Base-by-base conservation (phyloP, 1,140 invertebrate species). In the Sinonovacula constricta region DNA sequence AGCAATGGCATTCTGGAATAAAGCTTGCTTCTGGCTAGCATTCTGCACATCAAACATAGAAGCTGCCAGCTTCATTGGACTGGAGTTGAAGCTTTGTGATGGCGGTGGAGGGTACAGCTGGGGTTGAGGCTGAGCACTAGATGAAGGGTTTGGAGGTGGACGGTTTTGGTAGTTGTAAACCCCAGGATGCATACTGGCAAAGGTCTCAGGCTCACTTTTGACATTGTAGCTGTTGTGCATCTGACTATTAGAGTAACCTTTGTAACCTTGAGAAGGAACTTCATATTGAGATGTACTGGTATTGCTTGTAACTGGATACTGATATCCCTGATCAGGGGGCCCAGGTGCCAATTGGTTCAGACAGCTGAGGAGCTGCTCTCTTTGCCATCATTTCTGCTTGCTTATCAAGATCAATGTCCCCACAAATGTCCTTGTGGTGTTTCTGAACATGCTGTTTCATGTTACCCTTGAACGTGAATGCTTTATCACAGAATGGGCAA, bases 361-460 rank as follows among this genome's bases (percentile, higher is more conserved):
- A 39, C 30, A 33, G 15, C 14, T 54, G 3, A 54, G 53, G 10
- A 30, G 26, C 36, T 51, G 22, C n/a, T 76, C 63, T 65, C 18
- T 65, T 33, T 14, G 28, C 5, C 28, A 65, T 65, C 3, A 28
- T 28, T 7, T 70, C 30, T 39, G 18, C 5, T 12, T 57, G 68
- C 15, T n/a, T 54, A 0, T 59, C 68, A 26, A 28, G n/a, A 28
- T 22, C 33, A 26, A 12, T 51, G 24, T 15, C 69, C 22, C 31
- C 70, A 30, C 39, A 45, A 18, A 45, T 53, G 5, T 76, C 72
- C 56, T 76, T 76, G 34, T 76, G 72, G 49, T 90, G 88, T 26
- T 85, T 89, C 66, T 84, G 76, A 45, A 84, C 75, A 70, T 91
- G 90, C 14, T 90, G 88, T 49, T 91, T 87, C 34, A 91, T 79